phyloP scores from a whole-genome alignment of 2,113 vertebrate species.

The Setophaga coronata region DNA sequence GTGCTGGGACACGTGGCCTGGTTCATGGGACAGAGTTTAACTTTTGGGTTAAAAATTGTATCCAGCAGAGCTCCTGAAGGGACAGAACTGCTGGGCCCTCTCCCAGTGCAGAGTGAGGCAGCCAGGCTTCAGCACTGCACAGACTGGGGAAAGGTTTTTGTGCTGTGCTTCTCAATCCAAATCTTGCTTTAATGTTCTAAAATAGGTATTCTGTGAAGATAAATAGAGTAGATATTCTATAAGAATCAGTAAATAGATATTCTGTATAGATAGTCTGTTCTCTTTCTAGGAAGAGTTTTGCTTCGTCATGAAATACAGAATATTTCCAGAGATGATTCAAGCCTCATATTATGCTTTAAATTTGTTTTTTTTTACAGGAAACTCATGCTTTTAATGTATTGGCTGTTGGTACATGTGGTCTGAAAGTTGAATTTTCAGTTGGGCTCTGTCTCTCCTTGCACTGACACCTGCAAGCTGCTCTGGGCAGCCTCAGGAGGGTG shows the following conservation, averaged over 20 bases:
- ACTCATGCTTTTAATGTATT: rapidly evolving
- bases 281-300: not conserved
- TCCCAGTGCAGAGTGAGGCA: rapidly evolving
- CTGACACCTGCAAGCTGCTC: not conserved
- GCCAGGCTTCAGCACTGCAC: not conserved
- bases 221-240: not conserved
- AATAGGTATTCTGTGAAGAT: not conserved
- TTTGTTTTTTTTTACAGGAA: not conserved
- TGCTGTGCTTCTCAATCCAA: not conserved
- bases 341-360: rapidly evolving
- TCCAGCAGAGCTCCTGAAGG: not conserved
- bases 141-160: not conserved
- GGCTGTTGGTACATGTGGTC: not conserved
- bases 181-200: not conserved
- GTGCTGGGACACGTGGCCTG: not conserved
- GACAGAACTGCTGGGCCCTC: not conserved
- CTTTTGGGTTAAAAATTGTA: not conserved
- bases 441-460: not conserved
- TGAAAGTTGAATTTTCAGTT: not conserved
- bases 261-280: not conserved
- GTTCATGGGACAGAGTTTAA: not conserved
- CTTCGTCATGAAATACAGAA: rapidly evolving
- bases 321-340: not conserved
- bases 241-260: not conserved
- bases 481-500: not conserved